Percentiles rank a stretch among this genome's conserved stretches.
phyloP scores from a whole-genome alignment of 1,140 invertebrate species.

The Doryteuthis pealeii region DNA sequence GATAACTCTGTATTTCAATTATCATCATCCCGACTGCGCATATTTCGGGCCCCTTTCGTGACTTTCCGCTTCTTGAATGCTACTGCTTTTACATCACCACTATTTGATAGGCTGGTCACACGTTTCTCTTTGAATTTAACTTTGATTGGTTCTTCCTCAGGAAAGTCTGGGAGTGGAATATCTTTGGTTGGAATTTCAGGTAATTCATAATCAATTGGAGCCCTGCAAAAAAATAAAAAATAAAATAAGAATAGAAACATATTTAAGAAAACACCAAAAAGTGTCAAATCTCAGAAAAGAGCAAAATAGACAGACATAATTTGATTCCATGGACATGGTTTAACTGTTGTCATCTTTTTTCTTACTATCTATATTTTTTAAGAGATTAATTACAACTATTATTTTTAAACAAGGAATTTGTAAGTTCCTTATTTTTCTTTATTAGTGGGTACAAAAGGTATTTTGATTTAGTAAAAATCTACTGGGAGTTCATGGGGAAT shows the following conservation, averaged over 20 bases:
- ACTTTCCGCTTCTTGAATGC: constrained; percentile 55
- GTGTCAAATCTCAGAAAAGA: neutral
- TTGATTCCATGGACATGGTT: neutral
- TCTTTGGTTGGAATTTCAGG: constrained; percentile 13
- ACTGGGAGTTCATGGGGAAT: too few species aligned
- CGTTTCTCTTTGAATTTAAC: constrained; percentile 52
- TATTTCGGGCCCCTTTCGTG: constrained; percentile 37
- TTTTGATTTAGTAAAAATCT: too few species aligned
- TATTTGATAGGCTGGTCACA: constrained; percentile 40
- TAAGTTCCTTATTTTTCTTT: too few species aligned
- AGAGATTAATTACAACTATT: constrained; percentile 5
- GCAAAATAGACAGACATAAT: neutral
- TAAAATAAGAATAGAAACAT: constrained; percentile 19
- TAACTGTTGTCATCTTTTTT: neutral
- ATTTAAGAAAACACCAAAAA: neutral
- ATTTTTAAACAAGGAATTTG: constrained; percentile 22
- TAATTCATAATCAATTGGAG: constrained; percentile 23
- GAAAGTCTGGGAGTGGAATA: constrained; percentile 15
- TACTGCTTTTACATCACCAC: constrained; percentile 26
- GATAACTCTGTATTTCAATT: neutral
- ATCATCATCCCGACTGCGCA: constrained; percentile 36
- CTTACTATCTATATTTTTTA: neutral
- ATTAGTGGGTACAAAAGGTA: too few species aligned
- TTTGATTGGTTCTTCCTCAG: constrained; percentile 24
- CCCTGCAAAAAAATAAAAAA: constrained; percentile 10